Evolutionary conservation across 2,113 vertebrate genomes (phyloP).

Genomic region (Pristiophorus japonicus): DNA sequence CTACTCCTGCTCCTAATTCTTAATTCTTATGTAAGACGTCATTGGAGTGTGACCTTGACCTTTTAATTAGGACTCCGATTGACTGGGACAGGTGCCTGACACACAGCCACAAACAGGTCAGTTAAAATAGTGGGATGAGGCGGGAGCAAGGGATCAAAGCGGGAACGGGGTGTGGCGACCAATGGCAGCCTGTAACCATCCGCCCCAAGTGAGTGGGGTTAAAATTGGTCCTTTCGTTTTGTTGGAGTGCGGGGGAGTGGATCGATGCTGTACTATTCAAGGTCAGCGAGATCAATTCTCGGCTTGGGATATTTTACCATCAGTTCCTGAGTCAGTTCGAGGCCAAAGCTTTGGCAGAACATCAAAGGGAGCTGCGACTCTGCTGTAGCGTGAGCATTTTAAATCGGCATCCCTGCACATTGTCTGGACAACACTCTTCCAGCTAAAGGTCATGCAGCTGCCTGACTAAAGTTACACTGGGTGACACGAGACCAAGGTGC

Average conservation of each 20-base stretch:
- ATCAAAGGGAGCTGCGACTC: not conserved
- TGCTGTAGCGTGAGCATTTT: not conserved
- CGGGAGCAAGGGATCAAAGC: too few species aligned
- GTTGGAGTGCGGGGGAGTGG: not conserved
- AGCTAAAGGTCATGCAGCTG: not conserved
- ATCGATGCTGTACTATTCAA: not conserved
- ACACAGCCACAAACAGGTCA: too few species aligned
- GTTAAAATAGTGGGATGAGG: too few species aligned
- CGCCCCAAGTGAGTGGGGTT: not conserved
- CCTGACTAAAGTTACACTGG: not conserved
- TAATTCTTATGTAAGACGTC: too few species aligned
- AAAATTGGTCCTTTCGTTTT: not conserved
- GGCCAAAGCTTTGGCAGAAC: not conserved
- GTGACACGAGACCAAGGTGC: not conserved
- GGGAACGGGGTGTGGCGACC: not conserved
- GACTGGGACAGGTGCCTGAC: too few species aligned
- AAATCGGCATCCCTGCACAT: not conserved
- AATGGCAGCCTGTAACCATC: not conserved
- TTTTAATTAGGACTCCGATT: too few species aligned
- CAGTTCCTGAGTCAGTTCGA: not conserved
- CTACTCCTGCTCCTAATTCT: too few species aligned
- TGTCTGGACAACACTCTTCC: not conserved
- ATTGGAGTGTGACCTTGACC: too few species aligned
- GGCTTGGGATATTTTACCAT: not conserved
- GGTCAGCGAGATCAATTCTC: not conserved